Evolutionary conservation across 2,113 vertebrate species (phyloP), one percentile per base, ranked within the genome.

Genomic region (Serilophus lunatus): DNA sequence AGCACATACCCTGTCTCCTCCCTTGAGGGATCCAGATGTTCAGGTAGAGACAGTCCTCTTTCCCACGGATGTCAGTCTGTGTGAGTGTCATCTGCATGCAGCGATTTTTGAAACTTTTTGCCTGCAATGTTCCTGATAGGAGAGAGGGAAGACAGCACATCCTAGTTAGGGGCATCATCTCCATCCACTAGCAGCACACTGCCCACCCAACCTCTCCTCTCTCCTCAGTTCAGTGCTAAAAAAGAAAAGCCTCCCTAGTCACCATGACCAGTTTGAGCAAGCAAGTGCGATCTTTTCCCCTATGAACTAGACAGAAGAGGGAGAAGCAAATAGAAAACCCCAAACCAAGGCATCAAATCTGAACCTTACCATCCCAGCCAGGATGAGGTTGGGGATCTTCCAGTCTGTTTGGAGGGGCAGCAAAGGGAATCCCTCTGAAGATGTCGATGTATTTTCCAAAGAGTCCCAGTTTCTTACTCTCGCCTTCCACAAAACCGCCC

Each of bases 21-120:
- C 91, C 96, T 44, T 99, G 99, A 87, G 99, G 99, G 68, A 99
- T 88, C 99, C 99, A 99, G 94, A 99, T 98, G 96, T 99, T 99
- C 31, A 99, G 98, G 86, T 99, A 99, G 11, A 99, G 99, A 93
- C 99, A 99, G 92, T 99, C 99, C 81, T 99, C 98, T 0, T 63
- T 93, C 14, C 99, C 99, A 1, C 97, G 96, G 9, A 97, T 95
- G 24, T 70, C 74, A 2, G 54, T 97, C 96, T 98, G 98, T 4
- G 97, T 23, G 44, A 99, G 23, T 2, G 85, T 98, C 63, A 97
- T 4, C 95, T 99, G 99, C 81, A 99, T 24, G 65, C 99, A 99
- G 50, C 98, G 97, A 0, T 83, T 90, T 56, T 92, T 97, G 95
- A 90, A 99, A 3, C 96, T 5, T 3, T 53, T 98, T 89, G 99